A percentile compares a stretch with the other conserved stretches of the same genome.
These are phyloP conservation scores for Ceyx erithaca DNA, from an alignment of 2,797 vertebrate genomes.

Conservation along the genomic window DNA sequence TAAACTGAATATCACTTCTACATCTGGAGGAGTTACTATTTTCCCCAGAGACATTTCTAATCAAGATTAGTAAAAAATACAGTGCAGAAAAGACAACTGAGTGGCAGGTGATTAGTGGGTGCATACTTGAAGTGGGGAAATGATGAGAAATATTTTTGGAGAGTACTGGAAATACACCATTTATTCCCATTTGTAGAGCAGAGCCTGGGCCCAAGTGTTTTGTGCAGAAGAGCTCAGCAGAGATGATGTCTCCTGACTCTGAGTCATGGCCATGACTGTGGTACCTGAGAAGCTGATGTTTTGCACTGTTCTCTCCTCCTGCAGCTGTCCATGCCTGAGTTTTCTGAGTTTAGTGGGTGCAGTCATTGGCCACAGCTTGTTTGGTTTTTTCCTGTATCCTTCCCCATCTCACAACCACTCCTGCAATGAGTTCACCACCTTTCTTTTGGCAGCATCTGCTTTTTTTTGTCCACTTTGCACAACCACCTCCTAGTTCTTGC, in stretches of 20 bases:
- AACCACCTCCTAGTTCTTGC: neutral
- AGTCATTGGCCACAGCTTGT: neutral
- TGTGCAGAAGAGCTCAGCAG: slow-evolving; percentile 35
- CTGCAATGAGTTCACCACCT: neutral
- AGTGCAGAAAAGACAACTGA: neutral
- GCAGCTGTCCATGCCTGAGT: neutral
- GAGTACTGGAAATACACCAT: neutral
- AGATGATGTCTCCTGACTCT: slow-evolving; percentile 1
- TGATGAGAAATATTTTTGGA: neutral
- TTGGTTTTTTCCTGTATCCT: neutral
- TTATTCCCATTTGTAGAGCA: slow-evolving; percentile 17
- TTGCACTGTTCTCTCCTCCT: neutral
- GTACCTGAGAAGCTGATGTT: neutral
- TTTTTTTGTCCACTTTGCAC: slow-evolving; percentile 13
- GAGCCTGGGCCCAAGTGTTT: neutral
- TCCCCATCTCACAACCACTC: neutral
- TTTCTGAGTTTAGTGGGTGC: neutral
- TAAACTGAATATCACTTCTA: neutral
- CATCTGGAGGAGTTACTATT: neutral
- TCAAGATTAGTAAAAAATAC: neutral
- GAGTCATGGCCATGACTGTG: neutral
- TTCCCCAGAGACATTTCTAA: neutral
- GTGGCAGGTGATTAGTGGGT: neutral
- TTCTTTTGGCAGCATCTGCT: neutral
- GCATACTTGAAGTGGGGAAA: neutral